Percentiles rank a stretch among this genome's conserved stretches.
These are phyloP conservation scores for Gastrophysa polygoni DNA, from an alignment of 2,888 invertebrate species.

Conservation along the genomic window DNA sequence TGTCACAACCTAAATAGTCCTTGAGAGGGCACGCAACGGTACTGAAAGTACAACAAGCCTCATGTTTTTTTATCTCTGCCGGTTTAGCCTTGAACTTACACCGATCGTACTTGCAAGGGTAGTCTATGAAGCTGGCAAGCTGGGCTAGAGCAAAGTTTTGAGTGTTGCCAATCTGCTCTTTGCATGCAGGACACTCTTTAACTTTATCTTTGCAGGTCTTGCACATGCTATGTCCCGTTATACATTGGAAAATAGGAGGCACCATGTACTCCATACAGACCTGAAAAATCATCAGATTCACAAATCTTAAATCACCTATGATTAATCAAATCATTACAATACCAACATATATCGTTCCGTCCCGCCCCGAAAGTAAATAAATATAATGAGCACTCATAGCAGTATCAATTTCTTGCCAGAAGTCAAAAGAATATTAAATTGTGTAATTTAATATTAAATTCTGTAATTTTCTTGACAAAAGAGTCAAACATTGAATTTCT, in stretches of 20 bases:
- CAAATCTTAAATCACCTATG: too few relatives aligned
- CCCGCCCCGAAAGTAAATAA: too few relatives aligned
- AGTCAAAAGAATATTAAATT: too few relatives aligned
- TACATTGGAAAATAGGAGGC: conserved; percentile 52
- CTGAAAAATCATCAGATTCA: too few relatives aligned
- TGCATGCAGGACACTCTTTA: conserved; percentile 49
- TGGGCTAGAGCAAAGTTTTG: conserved; percentile 51
- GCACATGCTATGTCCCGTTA: conserved; percentile 52
- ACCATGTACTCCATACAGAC: conserved; percentile 52
- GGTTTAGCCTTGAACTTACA: conserved; percentile 43
- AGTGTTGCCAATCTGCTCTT: conserved; percentile 40
- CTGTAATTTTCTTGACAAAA: too few relatives aligned
- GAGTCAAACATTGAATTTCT: too few relatives aligned
- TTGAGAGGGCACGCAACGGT: conserved; percentile 39
- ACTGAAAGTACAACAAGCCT: conserved; percentile 38
- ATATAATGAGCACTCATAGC: too few relatives aligned
- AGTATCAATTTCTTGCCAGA: too few relatives aligned
- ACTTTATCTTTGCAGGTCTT: conserved; percentile 39
- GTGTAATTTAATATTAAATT: too few relatives aligned
- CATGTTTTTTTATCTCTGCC: conserved; percentile 40
- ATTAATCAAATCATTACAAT: too few relatives aligned
- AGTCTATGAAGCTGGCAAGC: conserved; percentile 45
- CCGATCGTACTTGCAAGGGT: conserved; percentile 47
- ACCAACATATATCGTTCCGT: too few relatives aligned
- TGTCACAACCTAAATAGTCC: conserved; percentile 36